A percentile compares a stretch with the other conserved stretches of the same genome.
phyloP scores from a whole-genome alignment of 2,113 vertebrate species.

The Himantopus leucocephalus region DNA sequence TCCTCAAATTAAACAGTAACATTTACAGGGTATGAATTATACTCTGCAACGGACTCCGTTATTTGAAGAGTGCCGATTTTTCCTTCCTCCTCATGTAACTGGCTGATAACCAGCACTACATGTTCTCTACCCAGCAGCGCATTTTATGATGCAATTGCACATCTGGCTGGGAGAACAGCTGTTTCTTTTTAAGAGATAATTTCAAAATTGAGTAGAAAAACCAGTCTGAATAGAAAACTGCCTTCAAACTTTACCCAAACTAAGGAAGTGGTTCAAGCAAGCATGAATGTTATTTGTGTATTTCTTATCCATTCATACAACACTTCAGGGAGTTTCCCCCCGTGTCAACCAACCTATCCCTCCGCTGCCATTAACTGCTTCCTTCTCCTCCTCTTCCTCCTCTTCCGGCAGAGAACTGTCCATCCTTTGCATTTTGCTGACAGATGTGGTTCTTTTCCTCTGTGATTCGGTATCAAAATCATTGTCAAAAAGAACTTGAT shows the following conservation, averaged over 20 bases:
- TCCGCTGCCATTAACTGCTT: conserved; percentile 84
- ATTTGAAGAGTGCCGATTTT: background rate
- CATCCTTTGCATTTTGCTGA: conserved; percentile 97
- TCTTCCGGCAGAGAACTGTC: conserved; percentile 94
- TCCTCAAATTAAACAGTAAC: background rate
- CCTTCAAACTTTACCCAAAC: background rate
- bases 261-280: background rate
- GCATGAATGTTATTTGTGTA: background rate
- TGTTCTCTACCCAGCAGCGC: conserved; percentile 15
- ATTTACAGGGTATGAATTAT: background rate
- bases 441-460: conserved; percentile 92
- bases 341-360: conserved; percentile 79
- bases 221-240: background rate
- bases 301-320: background rate
- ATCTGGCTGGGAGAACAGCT: conserved; percentile 57
- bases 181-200: conserved; percentile 51
- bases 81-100: background rate
- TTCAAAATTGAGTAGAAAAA: background rate
- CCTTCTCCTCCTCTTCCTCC: conserved; percentile 94
- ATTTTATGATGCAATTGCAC: conserved; percentile 54
- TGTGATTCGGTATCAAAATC: conserved; percentile 93
- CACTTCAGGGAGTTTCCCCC: background rate
- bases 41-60: background rate
- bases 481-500: conserved; percentile 96
- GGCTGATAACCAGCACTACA: conserved; percentile 15